Base-by-base conservation (phyloP, 2,888 invertebrate species). In the Napeogenes sylphis region DNA sequence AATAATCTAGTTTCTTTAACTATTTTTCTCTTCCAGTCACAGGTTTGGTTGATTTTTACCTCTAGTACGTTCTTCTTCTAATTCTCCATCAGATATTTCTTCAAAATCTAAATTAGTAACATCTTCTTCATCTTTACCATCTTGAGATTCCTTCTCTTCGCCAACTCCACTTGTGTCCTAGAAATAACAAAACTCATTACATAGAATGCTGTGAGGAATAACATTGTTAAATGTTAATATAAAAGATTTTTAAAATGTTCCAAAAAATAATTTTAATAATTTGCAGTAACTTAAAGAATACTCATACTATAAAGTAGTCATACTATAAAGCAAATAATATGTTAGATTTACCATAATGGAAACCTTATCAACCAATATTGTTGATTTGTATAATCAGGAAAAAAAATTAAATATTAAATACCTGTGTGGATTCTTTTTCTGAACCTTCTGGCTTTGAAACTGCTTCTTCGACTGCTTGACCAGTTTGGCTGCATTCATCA, bases 11-110 rank as follows among this genome's bases (percentile, higher is more conserved):
- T 35, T 35, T 6, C 4, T 35, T 35, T 35, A 35, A 35, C 6
- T 5, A 35, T 35, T 35, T 35, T 35, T 6, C 35, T 35, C 0
- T 35, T 6, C 35, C 4, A 6, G 30, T 68, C 77, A 21, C 21
- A 21, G 21, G 21, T 21, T 21, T 21, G 21, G 21, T 21, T 21
- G 21, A 21, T 21, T 21, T 21, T 21, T 21, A 87, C 90, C 90
- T 80, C 88, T 81, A 46, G 90, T 93, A 13, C 95, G 92, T 74
- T 96, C 95, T 78, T 96, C 96, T 79, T 97, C 97, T 45, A 97
- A 85, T 82, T 97, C 97, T 59, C 96, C 97, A 81, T 97, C 97
- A 14, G 96, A 96, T 75, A 97, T 96, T 87, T 97, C 96, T 84
- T 97, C 97, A 84, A 97, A 97, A 78, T 96, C 96, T 78, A 96